Evolutionary conservation across 2,797 vertebrate species (phyloP).

Genomic region (Smutsia temminckii): DNA sequence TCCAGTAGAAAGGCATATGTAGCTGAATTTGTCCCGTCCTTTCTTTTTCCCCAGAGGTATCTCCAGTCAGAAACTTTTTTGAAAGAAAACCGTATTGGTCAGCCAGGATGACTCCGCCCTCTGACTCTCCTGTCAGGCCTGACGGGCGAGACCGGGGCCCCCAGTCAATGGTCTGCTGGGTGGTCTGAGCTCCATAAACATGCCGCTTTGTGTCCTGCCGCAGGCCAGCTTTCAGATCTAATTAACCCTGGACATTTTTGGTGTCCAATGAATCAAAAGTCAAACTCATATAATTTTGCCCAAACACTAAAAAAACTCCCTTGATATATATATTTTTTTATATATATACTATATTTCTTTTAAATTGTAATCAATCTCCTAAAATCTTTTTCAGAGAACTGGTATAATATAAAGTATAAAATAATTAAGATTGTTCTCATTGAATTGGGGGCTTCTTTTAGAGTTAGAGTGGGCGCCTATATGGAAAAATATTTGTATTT

Average conservation of each 20-base stretch:
- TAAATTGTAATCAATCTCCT: background rate
- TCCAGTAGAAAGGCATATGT: background rate
- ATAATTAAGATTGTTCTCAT: background rate
- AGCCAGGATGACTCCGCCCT: background rate
- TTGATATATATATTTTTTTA: rapidly evolving
- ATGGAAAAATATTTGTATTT: background rate
- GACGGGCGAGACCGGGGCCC: rapidly evolving
- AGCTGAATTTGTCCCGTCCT: background rate
- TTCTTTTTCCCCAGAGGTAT: background rate
- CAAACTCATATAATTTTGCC: background rate
- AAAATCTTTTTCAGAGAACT: background rate
- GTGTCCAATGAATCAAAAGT: background rate
- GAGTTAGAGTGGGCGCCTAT: background rate
- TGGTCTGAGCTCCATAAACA: background rate
- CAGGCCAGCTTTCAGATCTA: background rate
- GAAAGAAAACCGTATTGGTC: background rate
- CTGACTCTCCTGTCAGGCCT: background rate
- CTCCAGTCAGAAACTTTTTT: background rate
- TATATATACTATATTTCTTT: background rate
- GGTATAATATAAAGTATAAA: background rate
- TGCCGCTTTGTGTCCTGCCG: rapidly evolving
- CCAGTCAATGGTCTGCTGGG: rapidly evolving
- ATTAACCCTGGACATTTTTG: background rate
- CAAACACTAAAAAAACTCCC: background rate
- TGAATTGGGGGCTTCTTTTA: background rate